Conservation (phyloP, 2,888 invertebrate genomes). For the Volucella inanis region DNA sequence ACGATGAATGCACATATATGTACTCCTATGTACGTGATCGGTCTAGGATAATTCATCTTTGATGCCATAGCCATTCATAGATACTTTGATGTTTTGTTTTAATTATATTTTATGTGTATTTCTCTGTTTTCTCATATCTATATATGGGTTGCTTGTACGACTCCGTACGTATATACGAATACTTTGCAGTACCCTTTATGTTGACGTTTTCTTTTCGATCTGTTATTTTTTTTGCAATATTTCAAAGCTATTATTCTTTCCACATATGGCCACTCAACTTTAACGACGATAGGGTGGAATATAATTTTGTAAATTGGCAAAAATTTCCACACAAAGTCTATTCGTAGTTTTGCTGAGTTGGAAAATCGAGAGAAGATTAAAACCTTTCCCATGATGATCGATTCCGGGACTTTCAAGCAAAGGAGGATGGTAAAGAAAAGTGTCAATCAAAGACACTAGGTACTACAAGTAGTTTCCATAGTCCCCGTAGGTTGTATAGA, state of each 20-base stretch:
- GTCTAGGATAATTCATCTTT: conserved; percentile 53
- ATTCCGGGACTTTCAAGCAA: conserved; percentile 14
- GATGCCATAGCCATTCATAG: conserved; percentile 68
- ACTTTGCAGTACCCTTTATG: too few species aligned
- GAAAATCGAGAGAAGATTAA: conserved; percentile 59
- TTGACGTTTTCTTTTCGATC: neutral
- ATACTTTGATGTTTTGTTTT: conserved; percentile 63
- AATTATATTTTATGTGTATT: conserved; percentile 54
- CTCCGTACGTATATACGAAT: conserved; percentile 4
- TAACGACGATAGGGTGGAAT: conserved; percentile 56
- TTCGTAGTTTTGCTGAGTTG: conserved; percentile 44
- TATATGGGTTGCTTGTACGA: neutral
- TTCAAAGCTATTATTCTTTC: conserved; percentile 66
- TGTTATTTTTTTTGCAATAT: conserved; percentile 53
- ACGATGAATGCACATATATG: neutral
- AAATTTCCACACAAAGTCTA: conserved; percentile 28
- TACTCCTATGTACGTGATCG: conserved; percentile 33
- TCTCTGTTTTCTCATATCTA: conserved; percentile 34
- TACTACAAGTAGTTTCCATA: too few species aligned
- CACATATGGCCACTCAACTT: conserved; percentile 65
- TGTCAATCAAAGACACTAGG: conserved; percentile 56
- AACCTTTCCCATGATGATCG: conserved; percentile 66
- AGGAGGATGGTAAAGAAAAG: conserved; percentile 18
- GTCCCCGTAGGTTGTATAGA: neutral
- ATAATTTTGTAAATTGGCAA: conserved; percentile 70